Percentiles rank a stretch among this genome's conserved stretches.
Evolutionary conservation across 1,140 invertebrate species (phyloP).

Genomic region (Cydia strobilella): DNA sequence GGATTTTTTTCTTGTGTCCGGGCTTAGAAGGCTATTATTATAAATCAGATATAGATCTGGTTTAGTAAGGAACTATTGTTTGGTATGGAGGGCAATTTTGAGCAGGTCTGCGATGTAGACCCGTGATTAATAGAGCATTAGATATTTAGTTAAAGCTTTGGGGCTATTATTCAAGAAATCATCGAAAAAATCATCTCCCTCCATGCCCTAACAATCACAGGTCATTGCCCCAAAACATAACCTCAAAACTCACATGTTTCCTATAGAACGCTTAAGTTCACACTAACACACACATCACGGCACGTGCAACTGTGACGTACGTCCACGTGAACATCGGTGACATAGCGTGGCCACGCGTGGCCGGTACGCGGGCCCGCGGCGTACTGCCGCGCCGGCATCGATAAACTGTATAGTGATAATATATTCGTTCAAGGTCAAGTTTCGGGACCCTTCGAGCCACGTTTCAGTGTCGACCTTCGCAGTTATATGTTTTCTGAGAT

Average conservation of each 20-base stretch:
- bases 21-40: no score
- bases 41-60: no score
- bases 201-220: not conserved
- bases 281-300: conserved; percentile 1
- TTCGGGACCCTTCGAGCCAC: not conserved
- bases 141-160: not conserved
- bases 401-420: conserved; percentile 20
- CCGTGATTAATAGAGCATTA: not conserved
- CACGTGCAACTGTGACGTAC: not conserved
- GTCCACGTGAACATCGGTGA: not conserved
- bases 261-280: not conserved
- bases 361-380: conserved; percentile 5
- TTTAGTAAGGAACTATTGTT: no score
- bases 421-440: conserved; percentile 19
- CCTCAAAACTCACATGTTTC: conserved; percentile 24
- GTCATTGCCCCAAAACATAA: conserved; percentile 12
- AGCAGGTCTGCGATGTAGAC: not conserved
- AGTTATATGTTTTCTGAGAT: not conserved
- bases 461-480: not conserved
- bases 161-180: not conserved
- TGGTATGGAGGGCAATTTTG: no score
- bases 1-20: no score
- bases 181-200: not conserved
- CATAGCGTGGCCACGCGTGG: conserved; percentile 12
- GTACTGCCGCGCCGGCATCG: conserved; percentile 13